Base-by-base conservation (phyloP, 2,113 vertebrate species). In the Pollimyrus isidori region DNA sequence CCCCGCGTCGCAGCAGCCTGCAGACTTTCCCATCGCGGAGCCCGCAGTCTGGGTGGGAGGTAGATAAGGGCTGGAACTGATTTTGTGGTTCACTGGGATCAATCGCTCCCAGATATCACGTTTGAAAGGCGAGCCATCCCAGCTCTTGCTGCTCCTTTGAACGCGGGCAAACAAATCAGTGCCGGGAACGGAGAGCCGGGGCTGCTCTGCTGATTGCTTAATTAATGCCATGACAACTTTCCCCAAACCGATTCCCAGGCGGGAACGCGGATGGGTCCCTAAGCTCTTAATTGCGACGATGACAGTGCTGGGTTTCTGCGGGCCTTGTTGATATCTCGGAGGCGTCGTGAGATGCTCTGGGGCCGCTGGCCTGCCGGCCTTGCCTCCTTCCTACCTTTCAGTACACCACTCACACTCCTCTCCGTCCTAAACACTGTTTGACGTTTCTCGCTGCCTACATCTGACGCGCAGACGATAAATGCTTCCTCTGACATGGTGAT, bases 21-120 rank as follows among this genome's bases (percentile, higher is more conserved):
- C 50, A 42, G 49, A 84, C 82, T 48, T 62, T 85, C 52, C 88
- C 73, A 53, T 89, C 53, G 26, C 49, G 15, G 69, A 76, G 87
- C 86, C 87, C n/a, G 26, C 89, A 80, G 86, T 45, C 89, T 90
- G 86, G 86, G 89, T 88, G 86, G 86, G 89, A 90, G 86, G 76
- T 86, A 82, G 89, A 88, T 90, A 90, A 88, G 89, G 86, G 87
- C 86, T 88, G 89, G 89, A 69, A 88, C 86, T 90, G 89, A 90
- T 90, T 90, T 90, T 90, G 89, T 58, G 89, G 89, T 90, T 83
- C 86, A 49, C 89, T 49, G 89, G 86, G 86, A 90, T 90, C 86
- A 90, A 89, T 85, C 53, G 42, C 89, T 85, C 52, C 80, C 80
- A 89, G 89, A 89, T 89, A 89, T 49, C 83, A 39, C 42, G 86